phyloP scores from a whole-genome alignment of 1,140 invertebrate species.

The Scaptomyza hsui region DNA sequence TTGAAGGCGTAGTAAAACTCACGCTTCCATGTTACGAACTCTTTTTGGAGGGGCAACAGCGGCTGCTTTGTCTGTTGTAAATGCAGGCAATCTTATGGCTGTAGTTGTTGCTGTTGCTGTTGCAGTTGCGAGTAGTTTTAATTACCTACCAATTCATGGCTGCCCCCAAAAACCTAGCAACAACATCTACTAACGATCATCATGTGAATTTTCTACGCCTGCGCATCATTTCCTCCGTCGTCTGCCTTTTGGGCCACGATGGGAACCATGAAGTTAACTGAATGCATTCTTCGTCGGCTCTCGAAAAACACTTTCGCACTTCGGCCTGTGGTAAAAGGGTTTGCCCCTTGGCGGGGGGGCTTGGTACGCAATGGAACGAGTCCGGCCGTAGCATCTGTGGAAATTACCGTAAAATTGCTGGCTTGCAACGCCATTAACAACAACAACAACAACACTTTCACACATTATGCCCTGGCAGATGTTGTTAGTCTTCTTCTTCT shows the following conservation, averaged over 20 bases:
- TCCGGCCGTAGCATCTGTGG: constrained; percentile 25
- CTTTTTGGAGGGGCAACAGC: constrained; percentile 2
- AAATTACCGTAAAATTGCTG: constrained; percentile 53
- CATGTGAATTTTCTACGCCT: constrained; percentile 70
- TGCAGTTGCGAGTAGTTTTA: constrained; percentile 44
- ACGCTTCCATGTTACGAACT: constrained; percentile 51
- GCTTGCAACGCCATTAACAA: constrained; percentile 33
- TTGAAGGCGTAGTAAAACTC: constrained; percentile 49
- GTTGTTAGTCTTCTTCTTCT: constrained; percentile 28
- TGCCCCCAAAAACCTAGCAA: constrained; percentile 32
- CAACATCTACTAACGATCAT: constrained; percentile 46
- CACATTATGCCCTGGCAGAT: constrained; percentile 32
- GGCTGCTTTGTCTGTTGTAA: constrained; percentile 41
- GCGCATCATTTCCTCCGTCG: constrained; percentile 39
- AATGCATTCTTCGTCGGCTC: constrained; percentile 44
- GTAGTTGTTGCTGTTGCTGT: constrained; percentile 19
- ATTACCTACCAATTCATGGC: constrained; percentile 45
- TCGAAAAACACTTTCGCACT: constrained; percentile 34
- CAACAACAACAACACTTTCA: constrained; percentile 45
- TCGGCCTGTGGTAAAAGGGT: constrained; percentile 12
- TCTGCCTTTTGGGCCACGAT: constrained; percentile 19
- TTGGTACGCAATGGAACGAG: constrained; percentile 3
- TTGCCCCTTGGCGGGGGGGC: background rate
- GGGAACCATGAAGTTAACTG: constrained; percentile 29
- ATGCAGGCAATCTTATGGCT: constrained; percentile 15